These are phyloP conservation scores for Ondatra zibethicus DNA, from an alignment of 2,113 vertebrate genomes.

Conservation along the genomic window DNA sequence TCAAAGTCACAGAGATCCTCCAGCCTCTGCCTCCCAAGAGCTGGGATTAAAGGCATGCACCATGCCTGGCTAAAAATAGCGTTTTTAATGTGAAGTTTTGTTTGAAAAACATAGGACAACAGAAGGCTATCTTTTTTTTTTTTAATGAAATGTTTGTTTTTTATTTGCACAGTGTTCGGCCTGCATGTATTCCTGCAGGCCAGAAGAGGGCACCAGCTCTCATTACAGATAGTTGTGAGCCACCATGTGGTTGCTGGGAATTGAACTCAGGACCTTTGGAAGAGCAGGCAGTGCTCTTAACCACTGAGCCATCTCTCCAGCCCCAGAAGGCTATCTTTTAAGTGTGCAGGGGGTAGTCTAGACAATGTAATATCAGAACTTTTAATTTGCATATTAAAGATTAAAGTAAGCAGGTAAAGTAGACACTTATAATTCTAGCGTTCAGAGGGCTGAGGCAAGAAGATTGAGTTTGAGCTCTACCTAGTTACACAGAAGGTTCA, in stretches of 20 bases:
- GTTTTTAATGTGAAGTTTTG: not conserved
- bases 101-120: slow-evolving; percentile 34
- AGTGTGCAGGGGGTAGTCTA: slow-evolving; percentile 35
- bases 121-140: slow-evolving; percentile 6
- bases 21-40: not conserved
- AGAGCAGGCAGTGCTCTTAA: no score
- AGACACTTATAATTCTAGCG: not conserved
- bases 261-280: no score
- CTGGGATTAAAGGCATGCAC: not conserved
- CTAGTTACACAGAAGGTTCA: not conserved
- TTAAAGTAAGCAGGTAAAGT: slow-evolving; percentile 3
- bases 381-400: slow-evolving; percentile 49
- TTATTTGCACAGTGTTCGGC: no score
- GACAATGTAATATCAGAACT: slow-evolving; percentile 14
- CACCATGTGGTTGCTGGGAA: no score
- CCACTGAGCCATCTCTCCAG: no score
- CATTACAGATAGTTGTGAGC: no score
- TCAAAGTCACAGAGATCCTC: not conserved
- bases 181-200: no score
- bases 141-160: no score
- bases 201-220: no score
- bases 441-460: not conserved
- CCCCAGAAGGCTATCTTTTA: slow-evolving; percentile 26
- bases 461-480: not conserved
- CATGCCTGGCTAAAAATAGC: not conserved